Evolutionary conservation across 2,797 vertebrate species (phyloP), one percentile per base, ranked within the genome.

Genomic region (Sebastes iracundus): DNA sequence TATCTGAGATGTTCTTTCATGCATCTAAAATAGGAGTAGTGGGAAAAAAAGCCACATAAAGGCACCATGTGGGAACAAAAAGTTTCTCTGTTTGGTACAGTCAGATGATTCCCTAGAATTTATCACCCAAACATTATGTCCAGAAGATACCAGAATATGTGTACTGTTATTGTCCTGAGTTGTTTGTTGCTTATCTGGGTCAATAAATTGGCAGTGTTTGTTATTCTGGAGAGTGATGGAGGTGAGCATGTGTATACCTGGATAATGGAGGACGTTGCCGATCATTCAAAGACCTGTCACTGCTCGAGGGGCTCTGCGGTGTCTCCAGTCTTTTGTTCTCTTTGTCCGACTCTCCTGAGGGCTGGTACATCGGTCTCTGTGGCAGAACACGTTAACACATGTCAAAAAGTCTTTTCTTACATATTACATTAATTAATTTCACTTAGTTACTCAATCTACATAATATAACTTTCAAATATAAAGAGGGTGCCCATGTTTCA

Each of bases 281-380:
- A 46, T 98, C 97, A 0, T 97, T 97, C 9, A 98, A 94, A 6
- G 98, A 99, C 92, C 96, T 92, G 81, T 99, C 98, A 58, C 98
- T 99, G 92, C 98, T 99, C 2, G 98, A 99, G 38, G 97, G 97
- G 75, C 98, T 99, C 4, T 96, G 96, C 35, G 97, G 96, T 74
- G 96, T 95, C 70, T 98, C 97, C 3, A 98, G 96, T 83, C 93
- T 95, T 88, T 97, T 98, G 93, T 99, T 99, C 88, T 99, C 99
- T 92, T 99, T 99, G 92, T 99, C 98, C 0, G 99, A 99, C 92
- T 99, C 99, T 81, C 98, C 98, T 75, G 99, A 99, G 2, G 99
- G 99, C 5, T 99, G 99, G 93, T 98, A 99, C 80, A 96, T 94
- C 32, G 96, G 96, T 85, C 92, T 97, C 82, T 95, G 88, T 95